phyloP scores from a whole-genome alignment of 2,113 vertebrate genomes.

The Drymodes brunneopygia region DNA sequence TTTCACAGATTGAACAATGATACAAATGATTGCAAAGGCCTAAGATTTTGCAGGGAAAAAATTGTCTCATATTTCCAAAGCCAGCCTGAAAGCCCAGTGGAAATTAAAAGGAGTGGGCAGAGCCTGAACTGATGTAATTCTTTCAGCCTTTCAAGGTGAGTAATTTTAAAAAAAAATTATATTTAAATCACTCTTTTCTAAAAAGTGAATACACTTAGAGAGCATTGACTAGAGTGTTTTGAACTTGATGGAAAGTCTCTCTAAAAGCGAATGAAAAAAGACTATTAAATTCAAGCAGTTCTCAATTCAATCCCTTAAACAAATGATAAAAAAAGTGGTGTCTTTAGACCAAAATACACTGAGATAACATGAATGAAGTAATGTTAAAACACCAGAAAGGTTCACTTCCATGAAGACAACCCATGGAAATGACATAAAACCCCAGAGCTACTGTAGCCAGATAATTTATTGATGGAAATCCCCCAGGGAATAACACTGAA shows the following conservation, averaged over 20 bases:
- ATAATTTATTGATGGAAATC: background rate
- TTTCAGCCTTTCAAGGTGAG: background rate
- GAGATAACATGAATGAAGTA: background rate
- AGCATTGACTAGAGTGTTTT: background rate
- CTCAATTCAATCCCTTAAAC: background rate
- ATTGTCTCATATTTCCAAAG: background rate
- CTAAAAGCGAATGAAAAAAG: background rate
- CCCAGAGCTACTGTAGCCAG: background rate
- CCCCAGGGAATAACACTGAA: accelerated
- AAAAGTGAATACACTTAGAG: background rate
- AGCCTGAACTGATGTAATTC: background rate
- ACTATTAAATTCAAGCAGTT: background rate
- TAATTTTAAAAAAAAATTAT: background rate
- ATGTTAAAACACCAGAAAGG: background rate
- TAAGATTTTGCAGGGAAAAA: background rate
- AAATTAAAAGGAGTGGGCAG: background rate
- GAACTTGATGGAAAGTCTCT: background rate
- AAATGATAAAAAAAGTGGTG: background rate
- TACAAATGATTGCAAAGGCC: background rate
- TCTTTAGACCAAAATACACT: background rate
- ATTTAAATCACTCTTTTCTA: background rate
- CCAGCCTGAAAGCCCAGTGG: background rate
- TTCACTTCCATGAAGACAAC: background rate
- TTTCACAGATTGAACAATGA: background rate
- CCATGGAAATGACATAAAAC: background rate